phyloP scores from a whole-genome alignment of 1,140 invertebrate genomes.

The Euwallacea similis region DNA sequence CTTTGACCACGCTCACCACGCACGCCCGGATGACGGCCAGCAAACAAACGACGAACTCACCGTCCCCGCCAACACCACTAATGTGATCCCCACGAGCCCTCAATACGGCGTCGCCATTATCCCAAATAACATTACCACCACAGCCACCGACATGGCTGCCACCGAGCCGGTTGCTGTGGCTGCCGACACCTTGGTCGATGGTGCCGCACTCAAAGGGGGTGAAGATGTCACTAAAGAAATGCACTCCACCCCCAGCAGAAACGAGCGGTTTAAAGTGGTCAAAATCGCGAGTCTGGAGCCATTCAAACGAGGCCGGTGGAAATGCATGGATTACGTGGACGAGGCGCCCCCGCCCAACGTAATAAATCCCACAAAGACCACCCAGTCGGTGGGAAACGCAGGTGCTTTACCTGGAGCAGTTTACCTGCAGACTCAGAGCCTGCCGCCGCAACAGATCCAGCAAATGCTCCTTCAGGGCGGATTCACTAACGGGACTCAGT shows the following conservation, averaged over 20 bases:
- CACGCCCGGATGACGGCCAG: slow-evolving; percentile 34
- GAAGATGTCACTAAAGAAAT: slow-evolving; percentile 46
- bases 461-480: slow-evolving; percentile 50
- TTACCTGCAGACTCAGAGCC: slow-evolving; percentile 52
- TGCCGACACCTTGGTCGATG: slow-evolving; percentile 35
- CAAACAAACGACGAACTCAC: slow-evolving; percentile 34
- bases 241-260: slow-evolving; percentile 58
- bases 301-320: slow-evolving; percentile 91
- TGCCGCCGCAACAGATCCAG: slow-evolving; percentile 52
- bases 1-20: slow-evolving; percentile 17
- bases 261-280: slow-evolving; percentile 93
- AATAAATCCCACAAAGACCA: slow-evolving; percentile 31
- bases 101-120: slow-evolving; percentile 54
- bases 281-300: slow-evolving; percentile 96
- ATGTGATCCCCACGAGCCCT: slow-evolving; percentile 54
- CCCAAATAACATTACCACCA: slow-evolving; percentile 40
- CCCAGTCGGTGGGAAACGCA: slow-evolving; percentile 42
- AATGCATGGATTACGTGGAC: slow-evolving; percentile 95
- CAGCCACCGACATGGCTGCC: slow-evolving; percentile 34
- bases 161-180: slow-evolving; percentile 41
- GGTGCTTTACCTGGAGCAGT: slow-evolving; percentile 35
- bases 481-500: slow-evolving; percentile 47
- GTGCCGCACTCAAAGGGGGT: slow-evolving; percentile 34
- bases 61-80: slow-evolving; percentile 44
- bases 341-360: slow-evolving; percentile 47